Percentiles rank a stretch among this genome's conserved stretches.
These are phyloP conservation scores for Leucophora obtusa DNA, from an alignment of 2,888 invertebrate species.

Conservation along the genomic window DNA sequence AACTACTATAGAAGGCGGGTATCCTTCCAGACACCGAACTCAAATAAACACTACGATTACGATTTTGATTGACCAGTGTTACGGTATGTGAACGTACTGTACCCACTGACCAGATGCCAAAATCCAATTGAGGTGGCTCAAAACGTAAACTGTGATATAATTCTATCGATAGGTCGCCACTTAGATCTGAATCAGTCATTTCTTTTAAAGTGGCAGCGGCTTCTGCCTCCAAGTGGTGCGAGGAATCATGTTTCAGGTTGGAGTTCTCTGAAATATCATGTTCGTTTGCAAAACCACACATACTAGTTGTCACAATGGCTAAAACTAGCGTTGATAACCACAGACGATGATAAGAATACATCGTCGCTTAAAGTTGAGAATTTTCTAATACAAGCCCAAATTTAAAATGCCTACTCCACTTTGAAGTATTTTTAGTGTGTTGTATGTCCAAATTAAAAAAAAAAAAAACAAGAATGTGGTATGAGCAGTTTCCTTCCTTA, in stretches of 20 bases:
- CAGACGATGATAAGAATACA: conserved; percentile 52
- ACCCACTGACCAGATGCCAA: conserved; percentile 87
- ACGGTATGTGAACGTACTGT: conserved; percentile 92
- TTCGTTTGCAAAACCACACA: conserved; percentile 56
- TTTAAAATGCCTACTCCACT: conserved; percentile 30
- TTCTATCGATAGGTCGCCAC: conserved; percentile 65
- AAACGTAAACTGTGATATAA: conserved; percentile 76
- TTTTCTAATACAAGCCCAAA: conserved; percentile 23
- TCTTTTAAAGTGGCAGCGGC: conserved; percentile 40
- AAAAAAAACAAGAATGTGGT: conserved; percentile 45
- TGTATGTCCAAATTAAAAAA: conserved; percentile 21
- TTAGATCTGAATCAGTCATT: conserved; percentile 35
- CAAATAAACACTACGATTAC: conserved; percentile 92
- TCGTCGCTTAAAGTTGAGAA: conserved; percentile 30
- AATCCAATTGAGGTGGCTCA: conserved; percentile 80
- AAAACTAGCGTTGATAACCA: conserved; percentile 59
- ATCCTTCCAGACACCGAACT: conserved; percentile 96
- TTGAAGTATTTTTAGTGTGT: neutral
- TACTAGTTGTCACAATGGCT: conserved; percentile 39
- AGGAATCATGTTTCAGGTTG: conserved; percentile 32
- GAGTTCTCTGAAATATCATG: conserved; percentile 48
- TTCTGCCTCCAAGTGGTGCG: conserved; percentile 36
- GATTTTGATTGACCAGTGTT: conserved; percentile 91
- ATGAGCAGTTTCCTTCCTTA: conserved; percentile 43
- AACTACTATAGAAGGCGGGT: conserved; percentile 97